Conservation (phyloP, 2,113 vertebrate species). For the Oxygymnocypris stewartii region DNA sequence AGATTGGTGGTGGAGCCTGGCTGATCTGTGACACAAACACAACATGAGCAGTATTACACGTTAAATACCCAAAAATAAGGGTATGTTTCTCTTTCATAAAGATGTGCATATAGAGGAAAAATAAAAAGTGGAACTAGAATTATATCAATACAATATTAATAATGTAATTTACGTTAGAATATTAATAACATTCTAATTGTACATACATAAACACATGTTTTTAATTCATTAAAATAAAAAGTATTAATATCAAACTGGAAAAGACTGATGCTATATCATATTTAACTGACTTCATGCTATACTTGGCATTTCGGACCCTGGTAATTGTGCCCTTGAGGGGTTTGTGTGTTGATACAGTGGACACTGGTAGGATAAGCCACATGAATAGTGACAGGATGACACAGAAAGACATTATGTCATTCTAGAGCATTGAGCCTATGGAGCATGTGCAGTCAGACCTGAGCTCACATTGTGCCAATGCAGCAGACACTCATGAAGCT, state of each 20-base stretch:
- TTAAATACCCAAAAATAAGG: neutral
- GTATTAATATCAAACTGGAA: neutral
- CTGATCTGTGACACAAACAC: neutral
- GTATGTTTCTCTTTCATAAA: neutral
- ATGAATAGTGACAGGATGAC: conserved; percentile 86
- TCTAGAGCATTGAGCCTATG: conserved; percentile 83
- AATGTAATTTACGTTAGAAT: neutral
- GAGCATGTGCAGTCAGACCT: conserved; percentile 84
- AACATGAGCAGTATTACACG: neutral
- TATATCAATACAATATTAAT: neutral
- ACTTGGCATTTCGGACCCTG: neutral
- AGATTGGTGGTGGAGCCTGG: too few relatives aligned
- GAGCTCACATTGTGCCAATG: conserved; percentile 79
- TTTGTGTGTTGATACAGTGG: conserved; percentile 71
- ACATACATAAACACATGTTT: neutral
- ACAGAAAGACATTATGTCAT: conserved; percentile 91
- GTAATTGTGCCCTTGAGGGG: conserved; percentile 69
- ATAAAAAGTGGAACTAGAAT: neutral
- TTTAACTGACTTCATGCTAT: neutral
- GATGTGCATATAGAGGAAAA: neutral
- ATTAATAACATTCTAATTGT: too few relatives aligned
- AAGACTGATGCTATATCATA: neutral
- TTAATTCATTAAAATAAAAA: neutral
- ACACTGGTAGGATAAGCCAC: conserved; percentile 72
- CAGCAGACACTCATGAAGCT: conserved; percentile 36